Conservation (phyloP, 1,140 invertebrate genomes). For the Sitodiplosis mosellana region DNA sequence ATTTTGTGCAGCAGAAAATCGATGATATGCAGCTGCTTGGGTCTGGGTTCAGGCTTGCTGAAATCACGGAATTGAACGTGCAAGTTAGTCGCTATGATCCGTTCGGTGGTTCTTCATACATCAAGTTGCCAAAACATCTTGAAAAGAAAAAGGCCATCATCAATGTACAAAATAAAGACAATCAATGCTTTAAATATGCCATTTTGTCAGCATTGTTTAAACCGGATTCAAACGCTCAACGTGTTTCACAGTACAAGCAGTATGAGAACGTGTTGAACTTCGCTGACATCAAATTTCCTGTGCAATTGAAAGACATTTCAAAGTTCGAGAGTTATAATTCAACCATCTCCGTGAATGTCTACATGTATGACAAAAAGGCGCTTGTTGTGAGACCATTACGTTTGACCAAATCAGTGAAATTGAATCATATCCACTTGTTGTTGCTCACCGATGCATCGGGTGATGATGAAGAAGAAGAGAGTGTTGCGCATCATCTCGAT, state of each 20-base stretch:
- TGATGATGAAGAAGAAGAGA: no score
- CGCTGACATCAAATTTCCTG: conserved; percentile 4
- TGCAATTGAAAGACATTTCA: conserved; percentile 5
- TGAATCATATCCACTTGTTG: conserved; percentile 6
- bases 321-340: conserved; percentile 6
- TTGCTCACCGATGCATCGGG: not conserved
- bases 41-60: conserved; percentile 8
- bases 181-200: conserved; percentile 15
- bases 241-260: not conserved
- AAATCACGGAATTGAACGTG: conserved; percentile 12
- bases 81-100: conserved; percentile 18
- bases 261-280: not conserved
- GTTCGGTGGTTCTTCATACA: conserved; percentile 10
- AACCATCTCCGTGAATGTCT: not conserved
- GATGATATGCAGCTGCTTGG: no score
- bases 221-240: not conserved
- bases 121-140: conserved; percentile 12
- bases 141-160: conserved; percentile 10
- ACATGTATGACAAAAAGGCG: not conserved
- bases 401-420: not conserved
- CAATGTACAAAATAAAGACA: conserved; percentile 15
- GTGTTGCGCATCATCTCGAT: no score
- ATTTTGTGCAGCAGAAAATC: no score
- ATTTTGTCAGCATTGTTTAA: conserved; percentile 10
- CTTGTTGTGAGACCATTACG: not conserved